Base-by-base conservation (phyloP, 1,140 invertebrate genomes). In the Cardiocondyla obscurior region DNA sequence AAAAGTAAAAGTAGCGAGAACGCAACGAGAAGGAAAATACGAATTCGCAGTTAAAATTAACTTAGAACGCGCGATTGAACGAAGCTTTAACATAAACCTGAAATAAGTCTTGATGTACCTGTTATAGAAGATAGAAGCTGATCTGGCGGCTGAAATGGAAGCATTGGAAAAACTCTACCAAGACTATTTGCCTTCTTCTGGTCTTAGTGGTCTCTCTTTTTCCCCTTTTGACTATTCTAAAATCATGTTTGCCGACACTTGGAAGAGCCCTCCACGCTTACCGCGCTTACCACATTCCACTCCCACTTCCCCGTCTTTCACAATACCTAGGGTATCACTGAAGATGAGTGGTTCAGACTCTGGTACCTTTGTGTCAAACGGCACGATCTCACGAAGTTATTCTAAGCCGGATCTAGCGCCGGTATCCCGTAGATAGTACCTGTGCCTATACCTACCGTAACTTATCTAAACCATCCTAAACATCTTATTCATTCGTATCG, bases 121-220 rank as follows among this genome's bases (percentile, higher is more conserved):
- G 90, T 93, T 93, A 83, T 94, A 94, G 93, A 93, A 91, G 87
- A 90, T 94, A 90, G 93, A 94, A 89, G 89, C 91, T 83, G 92
- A 92, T 83, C 90, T 94, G 91, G 90, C 91, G 84, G 83, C 88
- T 83, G 90, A 94, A 91, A 92, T 91, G 92, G 93, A 93, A 84
- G 90, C 90, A 85, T 93, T 94, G 93, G 92, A 93, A 90, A 88
- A 89, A 79, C 90, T 88, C 58, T 94, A 94, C 85, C 90, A 90
- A 85, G 92, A 91, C 87, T 92, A 91, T 91, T 91, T 94, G 64
- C 90, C 92, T 79, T 51, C 60, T 77, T 91, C 91, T 70, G 89
- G 91, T 85, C 85, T 92, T 86, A 91, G 90, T 88, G 89, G 90
- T 86, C 88, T 94, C 81, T 93, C 91, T 86, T 88, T 91, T 83